Base-by-base conservation (phyloP, 2,888 invertebrate genomes). In the Melanophora roralis region DNA sequence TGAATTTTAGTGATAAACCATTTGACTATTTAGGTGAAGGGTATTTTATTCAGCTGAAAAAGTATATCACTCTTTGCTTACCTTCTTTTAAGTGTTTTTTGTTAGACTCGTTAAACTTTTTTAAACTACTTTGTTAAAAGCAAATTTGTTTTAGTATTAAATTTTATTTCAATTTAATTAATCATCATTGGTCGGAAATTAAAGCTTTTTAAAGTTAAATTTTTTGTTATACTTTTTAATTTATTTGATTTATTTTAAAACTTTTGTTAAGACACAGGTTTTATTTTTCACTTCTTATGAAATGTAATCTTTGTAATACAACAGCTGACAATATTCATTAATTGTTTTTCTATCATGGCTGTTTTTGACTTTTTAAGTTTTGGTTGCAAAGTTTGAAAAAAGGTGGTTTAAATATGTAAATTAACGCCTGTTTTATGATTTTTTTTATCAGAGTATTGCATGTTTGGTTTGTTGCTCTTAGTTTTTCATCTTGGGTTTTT, bases 401-500 rank as follows among this genome's bases (percentile, higher is more conserved):
- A 62, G 27, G 43, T 36, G 55, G 34, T 23, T 64, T 40, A 62
- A 27, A 47, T 53, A 53, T 68, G 67, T 23, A 57, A 64, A 64
- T 57, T 32, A 62, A 62, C 75, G 68, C 75, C 68, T 68, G 60
- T 62, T 53, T 19, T n/a, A 34, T n/a, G 11, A n/a, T n/a, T n/a
- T 11, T 21, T 12, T 64, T 47, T 9, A 34, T 47, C 21, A 65
- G 2, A 38, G 1, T 23, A 34, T 36, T 43, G 14, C 14, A 47
- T 55, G 32, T 49, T 14, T 45, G n/a, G n/a, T n/a, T 6, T 34
- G n/a, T 64, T 36, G 45, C 0, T 55, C 23, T 36, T n/a, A 27
- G 9, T 59, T 53, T 55, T 5, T 47, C 45, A 36, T 0, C 7
- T 47, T 49, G 23, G 16, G 3, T 40, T 59, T 32, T 11, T 11